Evolutionary conservation across 2,797 vertebrate species (phyloP).

Genomic region (Scolopax bukidnonensis): DNA sequence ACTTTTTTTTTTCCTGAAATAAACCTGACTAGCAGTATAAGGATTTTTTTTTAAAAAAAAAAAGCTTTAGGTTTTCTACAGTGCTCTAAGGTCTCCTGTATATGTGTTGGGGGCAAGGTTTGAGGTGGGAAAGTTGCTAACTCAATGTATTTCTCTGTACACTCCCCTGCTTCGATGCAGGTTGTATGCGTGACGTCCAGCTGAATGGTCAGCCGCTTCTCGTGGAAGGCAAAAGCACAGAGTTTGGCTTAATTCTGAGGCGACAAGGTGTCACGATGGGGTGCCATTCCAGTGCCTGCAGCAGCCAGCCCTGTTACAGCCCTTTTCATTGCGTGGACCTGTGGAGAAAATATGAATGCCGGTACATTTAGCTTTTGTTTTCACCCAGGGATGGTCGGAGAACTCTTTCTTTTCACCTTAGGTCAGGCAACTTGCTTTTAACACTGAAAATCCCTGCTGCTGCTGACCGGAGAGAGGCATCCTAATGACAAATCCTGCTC

Average conservation of each 20-base stretch:
- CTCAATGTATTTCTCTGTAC: background rate
- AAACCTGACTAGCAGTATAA: background rate
- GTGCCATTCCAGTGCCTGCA: constrained; percentile 85
- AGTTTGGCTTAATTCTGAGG: constrained; percentile 78
- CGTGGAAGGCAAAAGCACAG: constrained; percentile 81
- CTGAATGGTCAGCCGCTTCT: constrained; percentile 82
- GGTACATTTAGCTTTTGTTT: constrained; percentile 62
- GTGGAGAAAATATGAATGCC: constrained; percentile 89
- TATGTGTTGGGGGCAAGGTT: background rate
- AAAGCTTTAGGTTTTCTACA: background rate
- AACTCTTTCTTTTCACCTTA: background rate
- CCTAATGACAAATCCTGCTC: background rate
- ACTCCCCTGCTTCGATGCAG: constrained; percentile 57
- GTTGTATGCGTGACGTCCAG: constrained; percentile 84
- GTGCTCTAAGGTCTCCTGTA: background rate
- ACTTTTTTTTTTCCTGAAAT: background rate
- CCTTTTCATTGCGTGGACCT: constrained; percentile 86
- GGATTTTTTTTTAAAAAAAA: background rate
- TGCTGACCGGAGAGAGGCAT: background rate
- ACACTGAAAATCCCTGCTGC: background rate
- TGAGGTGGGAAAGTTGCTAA: background rate
- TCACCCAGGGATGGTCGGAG: background rate
- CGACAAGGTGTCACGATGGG: constrained; percentile 77
- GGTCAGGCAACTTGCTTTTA: background rate
- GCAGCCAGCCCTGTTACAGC: constrained; percentile 79